Percentiles rank a stretch among this genome's conserved stretches.
phyloP scores from a whole-genome alignment of 2,888 invertebrate genomes.

The Eupithecia inturbata region DNA sequence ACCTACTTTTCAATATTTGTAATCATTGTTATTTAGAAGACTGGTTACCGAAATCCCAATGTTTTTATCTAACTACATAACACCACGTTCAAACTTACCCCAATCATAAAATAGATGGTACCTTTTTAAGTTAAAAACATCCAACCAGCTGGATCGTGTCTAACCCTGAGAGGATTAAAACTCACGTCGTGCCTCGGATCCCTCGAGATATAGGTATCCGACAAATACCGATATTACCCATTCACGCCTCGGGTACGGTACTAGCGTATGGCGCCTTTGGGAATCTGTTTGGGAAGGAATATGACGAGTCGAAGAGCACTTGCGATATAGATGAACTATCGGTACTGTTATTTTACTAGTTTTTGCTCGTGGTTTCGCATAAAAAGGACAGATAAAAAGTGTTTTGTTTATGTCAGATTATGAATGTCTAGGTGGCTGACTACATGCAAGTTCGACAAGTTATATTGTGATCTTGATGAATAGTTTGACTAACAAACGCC shows the following conservation, averaged over 20 bases:
- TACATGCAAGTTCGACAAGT: background rate
- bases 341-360: background rate
- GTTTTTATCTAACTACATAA: background rate
- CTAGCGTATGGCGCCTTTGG: background rate
- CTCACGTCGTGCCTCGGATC: slow-evolving; percentile 3
- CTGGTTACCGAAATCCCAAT: background rate
- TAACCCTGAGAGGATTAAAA: slow-evolving; percentile 6
- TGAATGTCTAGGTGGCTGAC: background rate
- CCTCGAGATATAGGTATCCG: background rate
- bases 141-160: background rate
- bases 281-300: slow-evolving; percentile 1
- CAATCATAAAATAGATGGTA: background rate
- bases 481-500: too few species aligned
- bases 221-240: slow-evolving; percentile 3
- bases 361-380: background rate
- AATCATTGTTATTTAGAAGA: background rate
- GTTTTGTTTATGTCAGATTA: background rate
- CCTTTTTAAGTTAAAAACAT: background rate
- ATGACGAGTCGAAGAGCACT: background rate
- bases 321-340: background rate
- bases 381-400: background rate
- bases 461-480: background rate
- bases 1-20: background rate
- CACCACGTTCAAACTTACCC: background rate
- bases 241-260: slow-evolving; percentile 4